A percentile compares a stretch with the other conserved stretches of the same genome.
phyloP scores from a whole-genome alignment of 2,797 vertebrate species.

The Glossophaga mutica region DNA sequence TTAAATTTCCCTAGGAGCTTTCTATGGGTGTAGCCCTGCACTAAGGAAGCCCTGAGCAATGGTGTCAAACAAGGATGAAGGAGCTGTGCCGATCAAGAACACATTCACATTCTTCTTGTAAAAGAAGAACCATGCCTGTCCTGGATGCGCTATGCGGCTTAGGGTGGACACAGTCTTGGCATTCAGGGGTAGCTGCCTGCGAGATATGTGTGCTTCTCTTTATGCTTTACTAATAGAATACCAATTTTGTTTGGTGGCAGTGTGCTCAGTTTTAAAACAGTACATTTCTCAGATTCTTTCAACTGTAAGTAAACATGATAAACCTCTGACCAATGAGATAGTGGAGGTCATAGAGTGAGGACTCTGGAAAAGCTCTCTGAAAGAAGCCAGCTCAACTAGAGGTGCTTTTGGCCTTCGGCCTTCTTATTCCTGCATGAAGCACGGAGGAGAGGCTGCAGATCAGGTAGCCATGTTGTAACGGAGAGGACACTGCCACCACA shows the following conservation, averaged over 20 bases:
- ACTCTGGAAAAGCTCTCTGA: background rate
- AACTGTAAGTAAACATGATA: background rate
- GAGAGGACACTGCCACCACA: background rate
- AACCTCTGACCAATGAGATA: background rate
- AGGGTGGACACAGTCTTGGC: rapidly evolving
- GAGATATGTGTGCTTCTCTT: background rate
- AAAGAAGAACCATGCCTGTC: background rate
- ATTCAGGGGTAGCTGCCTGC: background rate
- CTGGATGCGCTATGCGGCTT: no score
- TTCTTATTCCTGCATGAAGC: background rate
- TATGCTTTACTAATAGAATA: background rate
- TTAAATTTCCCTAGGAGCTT: background rate
- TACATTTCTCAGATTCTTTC: background rate
- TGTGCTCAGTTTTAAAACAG: background rate
- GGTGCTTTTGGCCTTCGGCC: background rate
- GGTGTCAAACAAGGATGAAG: background rate
- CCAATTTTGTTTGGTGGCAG: background rate
- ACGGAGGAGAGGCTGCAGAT: background rate
- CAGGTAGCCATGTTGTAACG: background rate
- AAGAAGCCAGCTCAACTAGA: background rate
- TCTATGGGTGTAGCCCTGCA: no score
- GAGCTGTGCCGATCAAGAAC: background rate
- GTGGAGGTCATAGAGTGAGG: background rate
- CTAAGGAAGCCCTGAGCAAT: background rate
- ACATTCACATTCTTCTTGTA: rapidly evolving